A percentile compares a stretch with the other conserved stretches of the same genome.
Evolutionary conservation across 2,113 vertebrate species (phyloP).

Genomic region (Laticauda colubrina): DNA sequence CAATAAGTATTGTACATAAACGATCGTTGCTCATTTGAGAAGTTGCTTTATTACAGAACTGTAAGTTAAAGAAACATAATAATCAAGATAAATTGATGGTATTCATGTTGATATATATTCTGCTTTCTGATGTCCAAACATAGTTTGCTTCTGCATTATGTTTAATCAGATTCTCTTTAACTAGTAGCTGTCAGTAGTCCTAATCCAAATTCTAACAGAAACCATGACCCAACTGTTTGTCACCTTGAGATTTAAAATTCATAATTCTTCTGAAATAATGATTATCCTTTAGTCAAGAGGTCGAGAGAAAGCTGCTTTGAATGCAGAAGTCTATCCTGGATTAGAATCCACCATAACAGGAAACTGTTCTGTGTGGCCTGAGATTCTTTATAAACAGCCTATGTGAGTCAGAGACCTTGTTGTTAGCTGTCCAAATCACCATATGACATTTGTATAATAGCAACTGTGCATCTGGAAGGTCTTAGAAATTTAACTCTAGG

Average conservation of each 20-base stretch:
- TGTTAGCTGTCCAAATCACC: neutral
- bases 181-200: neutral
- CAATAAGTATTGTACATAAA: neutral
- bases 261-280: neutral
- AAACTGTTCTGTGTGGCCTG: constrained; percentile 13
- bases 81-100: neutral
- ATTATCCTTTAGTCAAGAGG: neutral
- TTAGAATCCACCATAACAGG: constrained; percentile 9
- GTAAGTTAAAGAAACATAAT: neutral
- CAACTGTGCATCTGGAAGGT: constrained; percentile 39
- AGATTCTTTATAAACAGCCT: constrained; percentile 13
- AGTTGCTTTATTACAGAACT: neutral
- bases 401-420: constrained; percentile 22
- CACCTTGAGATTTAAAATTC: neutral
- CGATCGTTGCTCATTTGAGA: neutral
- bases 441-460: constrained; percentile 18
- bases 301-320: neutral
- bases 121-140: neutral
- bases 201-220: neutral
- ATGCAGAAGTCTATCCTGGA: constrained; percentile 2
- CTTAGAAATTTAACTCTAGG: constrained; percentile 50
- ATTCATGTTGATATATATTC: neutral
- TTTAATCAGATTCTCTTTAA: neutral
- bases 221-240: neutral
- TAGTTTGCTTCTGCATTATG: neutral